These are phyloP conservation scores for Orchestia grillus DNA, from an alignment of 1,140 invertebrate species.

Conservation along the genomic window DNA sequence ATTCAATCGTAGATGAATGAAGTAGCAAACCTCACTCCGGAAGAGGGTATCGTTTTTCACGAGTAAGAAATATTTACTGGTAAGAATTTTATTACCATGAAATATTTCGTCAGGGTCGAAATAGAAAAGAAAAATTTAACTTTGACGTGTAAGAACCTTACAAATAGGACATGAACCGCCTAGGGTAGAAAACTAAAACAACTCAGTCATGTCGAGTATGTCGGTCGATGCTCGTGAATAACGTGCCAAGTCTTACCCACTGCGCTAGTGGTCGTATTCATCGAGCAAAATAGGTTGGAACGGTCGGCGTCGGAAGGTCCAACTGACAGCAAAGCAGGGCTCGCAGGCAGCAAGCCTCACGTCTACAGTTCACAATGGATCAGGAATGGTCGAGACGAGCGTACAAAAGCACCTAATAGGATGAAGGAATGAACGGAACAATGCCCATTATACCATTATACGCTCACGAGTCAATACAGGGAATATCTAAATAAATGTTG, in stretches of 20 bases:
- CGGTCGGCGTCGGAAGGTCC: not conserved
- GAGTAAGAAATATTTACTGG: not conserved
- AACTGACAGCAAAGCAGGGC: not conserved
- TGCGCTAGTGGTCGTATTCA: not conserved
- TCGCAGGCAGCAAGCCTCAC: not conserved
- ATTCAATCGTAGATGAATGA: not conserved
- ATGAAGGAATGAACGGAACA: constrained; percentile 52
- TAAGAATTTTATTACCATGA: not conserved
- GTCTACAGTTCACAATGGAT: not conserved
- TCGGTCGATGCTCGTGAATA: not conserved
- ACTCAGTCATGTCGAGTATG: not conserved
- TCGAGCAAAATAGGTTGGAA: not conserved
- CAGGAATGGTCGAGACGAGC: not conserved
- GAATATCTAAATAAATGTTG: constrained; percentile 44
- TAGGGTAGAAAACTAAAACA: not conserved
- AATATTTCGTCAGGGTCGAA: not conserved
- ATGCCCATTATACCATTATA: constrained; percentile 53
- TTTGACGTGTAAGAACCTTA: too few relatives aligned
- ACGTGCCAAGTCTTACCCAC: not conserved
- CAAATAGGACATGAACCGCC: too few relatives aligned
- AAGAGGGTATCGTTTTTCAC: not conserved
- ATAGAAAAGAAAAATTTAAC: not conserved
- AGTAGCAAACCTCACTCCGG: not conserved
- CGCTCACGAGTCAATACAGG: constrained; percentile 17
- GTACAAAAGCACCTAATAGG: constrained; percentile 49